Conservation (phyloP, 2,113 vertebrate genomes). For the Ameiurus melas region DNA sequence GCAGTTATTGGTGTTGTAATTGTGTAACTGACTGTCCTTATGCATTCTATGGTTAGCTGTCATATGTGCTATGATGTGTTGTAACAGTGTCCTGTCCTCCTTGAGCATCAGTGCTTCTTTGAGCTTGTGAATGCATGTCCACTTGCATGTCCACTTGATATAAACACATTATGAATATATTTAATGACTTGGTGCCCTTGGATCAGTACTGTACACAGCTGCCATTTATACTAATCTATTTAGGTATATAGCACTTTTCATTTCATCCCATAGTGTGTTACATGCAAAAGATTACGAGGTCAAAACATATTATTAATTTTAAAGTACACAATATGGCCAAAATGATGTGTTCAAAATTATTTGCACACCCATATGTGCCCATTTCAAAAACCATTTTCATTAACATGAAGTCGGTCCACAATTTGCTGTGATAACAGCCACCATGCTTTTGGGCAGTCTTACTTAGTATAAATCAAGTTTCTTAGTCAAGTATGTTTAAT, state of each 20-base stretch:
- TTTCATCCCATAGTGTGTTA: background rate
- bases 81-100: background rate
- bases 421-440: background rate
- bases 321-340: background rate
- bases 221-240: background rate
- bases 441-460: background rate
- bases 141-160: background rate
- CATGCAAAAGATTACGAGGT: background rate
- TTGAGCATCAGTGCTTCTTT: background rate
- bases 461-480: background rate
- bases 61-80: background rate
- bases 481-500: background rate
- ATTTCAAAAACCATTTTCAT: background rate
- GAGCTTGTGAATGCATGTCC: background rate
- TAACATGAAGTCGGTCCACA: background rate
- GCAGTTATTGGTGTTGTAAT: background rate
- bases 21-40: conserved; percentile 6
- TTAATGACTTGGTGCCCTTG: background rate
- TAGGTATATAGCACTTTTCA: background rate
- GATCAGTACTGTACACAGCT: background rate
- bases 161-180: background rate
- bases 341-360: background rate
- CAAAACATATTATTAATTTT: background rate
- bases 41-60: conserved; percentile 8
- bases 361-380: background rate